Evolutionary conservation across 1,140 invertebrate genomes (phyloP), one percentile per base, ranked within the genome.

Genomic region (Ceratoteleas bidentatus): DNA sequence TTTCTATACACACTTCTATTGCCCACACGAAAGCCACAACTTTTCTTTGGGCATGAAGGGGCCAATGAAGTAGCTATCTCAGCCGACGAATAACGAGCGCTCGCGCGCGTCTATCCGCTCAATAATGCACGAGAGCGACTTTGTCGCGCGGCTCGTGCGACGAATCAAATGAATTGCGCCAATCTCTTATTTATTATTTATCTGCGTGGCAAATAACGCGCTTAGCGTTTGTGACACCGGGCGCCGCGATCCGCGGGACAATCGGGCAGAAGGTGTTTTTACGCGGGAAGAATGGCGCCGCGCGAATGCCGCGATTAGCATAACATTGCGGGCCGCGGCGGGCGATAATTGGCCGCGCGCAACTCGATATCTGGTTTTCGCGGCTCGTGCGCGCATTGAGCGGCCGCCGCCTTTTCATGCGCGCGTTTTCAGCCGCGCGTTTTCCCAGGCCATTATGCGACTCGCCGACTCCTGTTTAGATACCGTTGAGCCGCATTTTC

Each of bases 401-500:
- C 77, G 11, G 56, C 60, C 49, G 69, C 62, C 60, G 54, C 56
- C 74, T 72, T 84, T 79, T 80, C 75, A 70, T 40, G 38, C 66
- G 69, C 50, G 14, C 38, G 32, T 58, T 65, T 62, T 47, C 54
- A 43, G 36, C 78, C 38, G 52, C 57, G 47, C 81, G 65, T 81
- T 40, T 40, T 49, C 47, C 69, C 77, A 34, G 62, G 40, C 66
- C 33, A 73, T 73, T 73, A 68, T 82, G 69, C 57, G 49, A 57
- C 40, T 32, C 60, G n/a, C 56, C 79, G 84, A 87, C 85, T 85
- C 85, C 64, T 85, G 87, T 89, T 89, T 88, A 88, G 87, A 88
- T 89, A 88, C 88, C 85, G 86, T 87, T 88, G 85, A 87, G 87
- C 87, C 86, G 86, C 89, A 87, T 89, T 91, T 91, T 90, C 87